phyloP scores from a whole-genome alignment of 2,113 vertebrate species.

The Lepidothrix coronata region DNA sequence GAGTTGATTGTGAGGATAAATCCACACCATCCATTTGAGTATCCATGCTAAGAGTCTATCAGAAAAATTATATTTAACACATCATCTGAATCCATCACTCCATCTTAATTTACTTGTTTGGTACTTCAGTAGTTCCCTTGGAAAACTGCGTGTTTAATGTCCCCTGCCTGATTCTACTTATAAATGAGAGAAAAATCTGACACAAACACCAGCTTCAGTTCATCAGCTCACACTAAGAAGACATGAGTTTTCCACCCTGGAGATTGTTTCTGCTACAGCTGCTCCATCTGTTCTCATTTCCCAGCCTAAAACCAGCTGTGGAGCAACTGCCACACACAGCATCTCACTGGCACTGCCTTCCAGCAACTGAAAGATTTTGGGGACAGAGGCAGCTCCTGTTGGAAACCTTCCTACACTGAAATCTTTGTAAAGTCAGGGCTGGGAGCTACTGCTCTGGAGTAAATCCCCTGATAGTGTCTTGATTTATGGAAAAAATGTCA shows the following conservation, averaged over 20 bases:
- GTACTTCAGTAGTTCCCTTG: not conserved
- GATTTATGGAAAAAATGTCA: not conserved
- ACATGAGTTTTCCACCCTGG: slow-evolving; percentile 20
- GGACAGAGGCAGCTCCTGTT: not conserved
- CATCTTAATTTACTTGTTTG: not conserved
- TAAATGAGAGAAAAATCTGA: not conserved
- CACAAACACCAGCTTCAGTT: not conserved
- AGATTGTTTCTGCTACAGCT: slow-evolving; percentile 32
- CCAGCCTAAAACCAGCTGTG: slow-evolving; percentile 34
- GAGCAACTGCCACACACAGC: not conserved
- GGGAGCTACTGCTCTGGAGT: not conserved
- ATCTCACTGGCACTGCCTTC: not conserved
- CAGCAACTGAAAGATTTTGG: not conserved
- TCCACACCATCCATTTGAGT: not conserved
- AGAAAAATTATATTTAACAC: not conserved
- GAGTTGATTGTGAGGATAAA: not conserved
- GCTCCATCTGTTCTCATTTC: slow-evolving; percentile 38
- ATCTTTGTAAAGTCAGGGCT: not conserved
- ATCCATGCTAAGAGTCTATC: not conserved
- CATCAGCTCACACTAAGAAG: not conserved
- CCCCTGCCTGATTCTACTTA: not conserved
- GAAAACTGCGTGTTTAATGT: not conserved
- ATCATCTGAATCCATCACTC: not conserved
- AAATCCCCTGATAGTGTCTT: not conserved
- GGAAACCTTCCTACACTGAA: not conserved